These are phyloP conservation scores for Drosophila cognata DNA, from an alignment of 2,888 invertebrate genomes.

Conservation along the genomic window DNA sequence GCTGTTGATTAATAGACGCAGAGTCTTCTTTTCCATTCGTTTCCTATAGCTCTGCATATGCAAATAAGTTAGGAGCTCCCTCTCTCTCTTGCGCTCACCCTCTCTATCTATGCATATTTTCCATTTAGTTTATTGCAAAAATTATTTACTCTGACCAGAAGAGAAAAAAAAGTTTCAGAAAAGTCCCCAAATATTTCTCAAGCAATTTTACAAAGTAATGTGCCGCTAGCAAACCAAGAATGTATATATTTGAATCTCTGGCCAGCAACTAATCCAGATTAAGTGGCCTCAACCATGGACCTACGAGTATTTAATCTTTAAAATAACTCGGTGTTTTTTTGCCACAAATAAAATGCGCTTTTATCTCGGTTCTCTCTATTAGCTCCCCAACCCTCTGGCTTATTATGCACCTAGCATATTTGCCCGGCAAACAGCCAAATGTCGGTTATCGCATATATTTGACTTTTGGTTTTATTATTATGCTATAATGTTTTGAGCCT, in stretches of 20 bases:
- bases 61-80: slow-evolving; percentile 17
- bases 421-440: slow-evolving; percentile 1
- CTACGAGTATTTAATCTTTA: slow-evolving; percentile 16
- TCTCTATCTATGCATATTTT: slow-evolving; percentile 24
- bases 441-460: slow-evolving; percentile 23
- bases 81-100: background rate
- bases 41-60: background rate
- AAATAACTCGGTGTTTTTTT: slow-evolving; percentile 14
- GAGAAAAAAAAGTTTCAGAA: slow-evolving; percentile 7
- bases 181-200: slow-evolving; percentile 11
- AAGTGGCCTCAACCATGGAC: slow-evolving; percentile 24
- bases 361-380: slow-evolving; percentile 43
- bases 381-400: slow-evolving; percentile 15
- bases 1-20: slow-evolving; percentile 26
- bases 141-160: slow-evolving; percentile 49
- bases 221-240: slow-evolving; percentile 14
- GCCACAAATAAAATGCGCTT: slow-evolving; percentile 60
- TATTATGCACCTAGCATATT: slow-evolving; percentile 14
- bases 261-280: slow-evolving; percentile 42
- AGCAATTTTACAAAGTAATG: slow-evolving; percentile 48
- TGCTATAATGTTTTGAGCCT: slow-evolving; percentile 1
- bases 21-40: background rate
- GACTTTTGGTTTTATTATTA: slow-evolving; percentile 35
- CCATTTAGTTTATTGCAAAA: slow-evolving; percentile 50
- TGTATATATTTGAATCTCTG: slow-evolving; percentile 2